Conservation (phyloP, 2,113 vertebrate species). For the Pachypanchax playfairii region DNA sequence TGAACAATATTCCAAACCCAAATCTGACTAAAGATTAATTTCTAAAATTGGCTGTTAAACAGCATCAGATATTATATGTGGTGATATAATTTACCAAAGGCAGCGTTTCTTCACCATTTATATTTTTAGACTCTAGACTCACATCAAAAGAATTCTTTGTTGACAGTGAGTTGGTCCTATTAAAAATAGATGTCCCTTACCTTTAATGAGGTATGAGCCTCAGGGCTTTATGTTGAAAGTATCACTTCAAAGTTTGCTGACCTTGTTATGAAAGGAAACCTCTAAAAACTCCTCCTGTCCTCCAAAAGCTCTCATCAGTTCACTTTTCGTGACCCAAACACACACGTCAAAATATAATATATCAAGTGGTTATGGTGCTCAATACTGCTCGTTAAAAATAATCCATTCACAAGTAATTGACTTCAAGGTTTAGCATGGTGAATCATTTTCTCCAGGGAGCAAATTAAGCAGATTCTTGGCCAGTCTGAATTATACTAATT, state of each 20-base stretch:
- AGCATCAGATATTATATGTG: conserved; percentile 13
- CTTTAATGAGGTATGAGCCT: conserved; percentile 66
- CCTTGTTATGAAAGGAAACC: conserved; percentile 32
- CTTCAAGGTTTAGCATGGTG: conserved; percentile 30
- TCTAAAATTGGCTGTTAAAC: no score
- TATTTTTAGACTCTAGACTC: conserved; percentile 35
- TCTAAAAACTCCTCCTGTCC: conserved; percentile 35
- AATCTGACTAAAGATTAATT: no score
- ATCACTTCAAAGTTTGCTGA: conserved; percentile 59
- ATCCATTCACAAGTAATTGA: conserved; percentile 21
- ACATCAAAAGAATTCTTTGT: conserved; percentile 59
- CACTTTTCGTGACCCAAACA: conserved; percentile 36
- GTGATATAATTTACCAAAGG: conserved; percentile 34
- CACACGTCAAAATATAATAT: conserved; percentile 32
- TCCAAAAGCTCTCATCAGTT: conserved; percentile 39
- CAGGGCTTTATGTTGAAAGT: conserved; percentile 51
- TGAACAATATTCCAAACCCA: no score
- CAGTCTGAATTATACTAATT: conserved; percentile 23
- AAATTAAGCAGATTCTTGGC: conserved; percentile 26
- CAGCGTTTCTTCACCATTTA: conserved; percentile 20
- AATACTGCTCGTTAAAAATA: conserved; percentile 34
- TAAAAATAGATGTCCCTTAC: conserved; percentile 67
- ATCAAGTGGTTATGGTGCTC: conserved; percentile 24
- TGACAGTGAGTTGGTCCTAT: conserved; percentile 57
- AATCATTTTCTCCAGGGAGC: conserved; percentile 13